These are phyloP conservation scores for Oreochromis aureus DNA, from an alignment of 2,113 vertebrate species.

Conservation along the genomic window DNA sequence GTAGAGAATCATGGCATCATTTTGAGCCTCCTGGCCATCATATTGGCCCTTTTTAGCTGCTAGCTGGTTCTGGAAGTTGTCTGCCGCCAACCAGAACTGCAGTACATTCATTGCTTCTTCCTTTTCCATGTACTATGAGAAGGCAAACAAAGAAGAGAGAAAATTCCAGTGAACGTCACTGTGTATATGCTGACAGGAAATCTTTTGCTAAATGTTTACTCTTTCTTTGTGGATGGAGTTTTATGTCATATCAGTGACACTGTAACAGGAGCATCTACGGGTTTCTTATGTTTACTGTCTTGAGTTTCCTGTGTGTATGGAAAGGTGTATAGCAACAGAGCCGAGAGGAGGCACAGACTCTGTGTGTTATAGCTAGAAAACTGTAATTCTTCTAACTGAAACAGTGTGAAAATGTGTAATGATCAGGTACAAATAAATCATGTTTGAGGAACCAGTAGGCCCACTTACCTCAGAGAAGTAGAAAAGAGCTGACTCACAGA, in stretches of 20 bases:
- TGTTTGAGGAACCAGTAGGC: neutral
- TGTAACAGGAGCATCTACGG: neutral
- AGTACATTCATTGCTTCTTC: conserved; percentile 94
- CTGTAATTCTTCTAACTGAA: neutral
- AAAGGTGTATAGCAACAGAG: neutral
- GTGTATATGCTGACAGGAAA: neutral
- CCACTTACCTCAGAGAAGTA: conserved; percentile 96
- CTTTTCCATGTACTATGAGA: conserved; percentile 93
- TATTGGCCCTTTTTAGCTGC: conserved; percentile 97
- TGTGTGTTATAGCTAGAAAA: neutral
- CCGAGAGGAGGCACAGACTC: neutral
- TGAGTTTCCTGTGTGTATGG: neutral
- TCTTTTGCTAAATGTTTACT: neutral
- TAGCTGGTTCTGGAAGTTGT: conserved; percentile 98
- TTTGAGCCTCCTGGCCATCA: conserved; percentile 97
- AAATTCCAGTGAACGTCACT: neutral
- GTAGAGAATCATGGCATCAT: conserved; percentile 98
- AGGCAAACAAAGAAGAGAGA: neutral
- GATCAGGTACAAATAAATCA: neutral
- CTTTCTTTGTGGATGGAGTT: neutral
- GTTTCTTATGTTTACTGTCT: neutral
- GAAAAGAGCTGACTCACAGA: conserved; percentile 97
- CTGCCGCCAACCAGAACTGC: conserved; percentile 97
- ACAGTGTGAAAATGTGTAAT: neutral
- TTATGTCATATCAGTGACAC: neutral